Evolutionary conservation across 2,113 vertebrate species (phyloP).

Genomic region (Eonycteris spelaea): DNA sequence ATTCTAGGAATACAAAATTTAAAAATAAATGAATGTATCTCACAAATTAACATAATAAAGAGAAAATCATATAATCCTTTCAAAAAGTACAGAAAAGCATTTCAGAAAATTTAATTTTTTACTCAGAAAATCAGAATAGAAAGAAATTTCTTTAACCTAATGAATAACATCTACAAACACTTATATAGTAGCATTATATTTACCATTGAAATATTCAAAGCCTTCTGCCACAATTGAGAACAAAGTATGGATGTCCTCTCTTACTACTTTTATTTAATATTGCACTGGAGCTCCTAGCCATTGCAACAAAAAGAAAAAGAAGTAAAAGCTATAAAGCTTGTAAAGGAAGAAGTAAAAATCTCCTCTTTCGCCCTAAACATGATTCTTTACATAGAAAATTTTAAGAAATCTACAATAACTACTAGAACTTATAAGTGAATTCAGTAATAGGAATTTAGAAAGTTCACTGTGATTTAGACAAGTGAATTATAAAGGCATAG

Average conservation of each 20-base stretch:
- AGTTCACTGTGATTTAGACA: not conserved
- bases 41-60: not conserved
- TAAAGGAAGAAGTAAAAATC: not conserved
- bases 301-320: slow-evolving; percentile 5
- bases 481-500: not conserved
- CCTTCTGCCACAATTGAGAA: not conserved
- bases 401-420: not conserved
- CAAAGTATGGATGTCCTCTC: not conserved
- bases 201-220: slow-evolving; percentile 3
- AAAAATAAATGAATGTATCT: not conserved
- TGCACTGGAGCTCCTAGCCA: not conserved
- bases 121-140: slow-evolving; percentile 5
- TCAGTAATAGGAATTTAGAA: not conserved
- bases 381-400: not conserved
- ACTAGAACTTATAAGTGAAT: not conserved
- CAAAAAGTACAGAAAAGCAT: not conserved
- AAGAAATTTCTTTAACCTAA: not conserved
- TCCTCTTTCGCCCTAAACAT: not conserved
- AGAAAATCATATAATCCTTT: not conserved
- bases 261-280: not conserved
- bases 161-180: not conserved
- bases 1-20: not conserved
- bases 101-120: slow-evolving; percentile 27
- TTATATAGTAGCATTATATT: not conserved
- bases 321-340: not conserved